Base-by-base conservation (phyloP, 2,888 invertebrate species). In the Callyntrura guangdongensis region DNA sequence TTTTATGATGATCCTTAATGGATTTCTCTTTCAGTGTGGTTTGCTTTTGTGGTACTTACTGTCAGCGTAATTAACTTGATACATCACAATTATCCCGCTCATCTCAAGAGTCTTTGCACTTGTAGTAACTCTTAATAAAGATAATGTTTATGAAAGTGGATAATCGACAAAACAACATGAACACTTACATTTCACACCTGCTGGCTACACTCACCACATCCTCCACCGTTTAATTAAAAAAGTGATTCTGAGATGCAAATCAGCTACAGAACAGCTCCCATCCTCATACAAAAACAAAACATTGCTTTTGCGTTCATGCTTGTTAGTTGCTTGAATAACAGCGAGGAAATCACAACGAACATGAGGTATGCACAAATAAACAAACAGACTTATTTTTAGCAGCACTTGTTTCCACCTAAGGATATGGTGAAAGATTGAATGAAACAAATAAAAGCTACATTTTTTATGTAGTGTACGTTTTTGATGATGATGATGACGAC, bases 81-180 rank as follows among this genome's bases (percentile, higher is more conserved):
- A 14, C 72, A 74, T 74, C 74, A 74, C 74, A 74, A 14, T 45
- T 74, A 49, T 74, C 74, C 20, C 9, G 14, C 22, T 74, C 74
- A 20, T 74, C 9, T 74, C 74, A 8, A n/a, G 36, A 36, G 36
- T 36, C 36, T 36, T 9, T 36, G 36, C 36, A 4, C 36, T 36
- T 36, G 36, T 36, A 36, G 27, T 25, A n/a, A 27, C 9, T 67
- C 6, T 45, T 45, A 72, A 1, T 17, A n/a, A 36, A 72, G 45
- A 72, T 36, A 36, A 36, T 36, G 36, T 36, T 36, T 36, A 36
- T 36, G 36, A 36, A 36, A 36, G 36, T 36, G 36, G 36, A 36
- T 36, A 36, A 36, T 36, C 36, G 6, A 36, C 36, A 36, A 36
- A 36, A 36, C 36, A 36, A 36, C 36, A 36, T 36, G 2, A 36